Evolutionary conservation across 2,888 invertebrate species (phyloP).

Genomic region (Drosophila quinaria): DNA sequence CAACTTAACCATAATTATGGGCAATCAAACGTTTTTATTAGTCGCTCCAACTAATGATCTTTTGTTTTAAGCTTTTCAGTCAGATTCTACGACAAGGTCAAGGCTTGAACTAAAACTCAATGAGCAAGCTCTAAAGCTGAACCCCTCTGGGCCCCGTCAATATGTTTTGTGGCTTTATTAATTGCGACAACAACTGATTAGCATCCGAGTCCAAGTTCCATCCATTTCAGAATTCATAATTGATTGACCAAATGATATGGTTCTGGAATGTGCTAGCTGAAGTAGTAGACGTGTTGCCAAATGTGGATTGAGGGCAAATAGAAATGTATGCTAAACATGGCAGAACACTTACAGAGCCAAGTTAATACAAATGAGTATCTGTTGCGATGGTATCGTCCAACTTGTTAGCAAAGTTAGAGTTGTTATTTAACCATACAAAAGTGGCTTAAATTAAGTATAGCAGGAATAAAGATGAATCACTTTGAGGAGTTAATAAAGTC

Average conservation of each 20-base stretch:
- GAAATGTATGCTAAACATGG: conserved; percentile 10
- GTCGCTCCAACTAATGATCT: conserved; percentile 69
- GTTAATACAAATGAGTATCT: neutral
- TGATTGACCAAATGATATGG: conserved; percentile 63
- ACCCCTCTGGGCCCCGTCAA: conserved; percentile 20
- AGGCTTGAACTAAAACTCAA: conserved; percentile 26
- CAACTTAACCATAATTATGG: conserved; percentile 64
- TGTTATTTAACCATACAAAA: neutral
- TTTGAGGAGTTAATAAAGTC: conserved; percentile 1
- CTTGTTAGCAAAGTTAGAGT: conserved; percentile 19
- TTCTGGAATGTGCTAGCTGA: conserved; percentile 42
- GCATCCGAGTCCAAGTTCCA: conserved; percentile 15
- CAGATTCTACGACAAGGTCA: conserved; percentile 42
- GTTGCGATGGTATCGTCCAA: neutral
- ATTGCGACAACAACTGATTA: conserved; percentile 47
- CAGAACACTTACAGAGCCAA: conserved; percentile 5
- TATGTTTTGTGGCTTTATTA: conserved; percentile 38
- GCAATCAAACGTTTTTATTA: conserved; percentile 73
- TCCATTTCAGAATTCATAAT: conserved; percentile 57
- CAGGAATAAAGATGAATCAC: neutral
- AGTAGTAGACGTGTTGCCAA: conserved; percentile 35
- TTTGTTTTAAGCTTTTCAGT: conserved; percentile 23
- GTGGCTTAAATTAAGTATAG: neutral
- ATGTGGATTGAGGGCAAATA: conserved; percentile 37
- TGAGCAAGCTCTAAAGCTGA: conserved; percentile 3